Evolutionary conservation across 2,113 vertebrate genomes (phyloP), one percentile per base, ranked within the genome.

Genomic region (Phaethon lepturus): DNA sequence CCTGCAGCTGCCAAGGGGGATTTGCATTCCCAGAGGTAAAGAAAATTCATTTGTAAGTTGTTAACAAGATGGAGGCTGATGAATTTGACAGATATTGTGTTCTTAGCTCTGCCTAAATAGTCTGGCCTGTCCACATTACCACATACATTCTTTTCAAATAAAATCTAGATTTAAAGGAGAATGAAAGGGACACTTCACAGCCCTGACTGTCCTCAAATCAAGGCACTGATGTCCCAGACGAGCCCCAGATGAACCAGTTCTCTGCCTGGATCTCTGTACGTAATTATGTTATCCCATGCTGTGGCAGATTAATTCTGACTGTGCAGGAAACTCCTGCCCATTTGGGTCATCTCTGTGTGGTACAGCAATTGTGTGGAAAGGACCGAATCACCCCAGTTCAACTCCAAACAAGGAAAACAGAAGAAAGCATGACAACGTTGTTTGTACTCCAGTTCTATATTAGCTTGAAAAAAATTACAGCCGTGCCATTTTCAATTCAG

Each of bases 401-500:
- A 91, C 85, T 95, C 75, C 69, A 74, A 94, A 87, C 63, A 91
- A 95, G 78, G 45, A 94, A 93, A 67, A 72, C 58, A 63, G 75
- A 85, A 94, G 90, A 90, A 97, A 96, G 86, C 90, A 84, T 78
- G 71, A 72, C 76, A 49, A 74, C 35, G 49, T 64, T 93, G 94
- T 95, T 96, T 88, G 90, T 72, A 90, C 86, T 96, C 80, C 44
- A 24, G 77, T 84, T 83, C 86, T 94, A 44, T 92, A 96, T 97
- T 98, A 97, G 73, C 86, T 96, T 73, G 73, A 94, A 97, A 97
- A 94, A 95, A 96, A 98, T 72, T 79, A 95, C 60, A 94, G 95
- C 90, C 86, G 86, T 97, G 95, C 97, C 97, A 98, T 98, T 97
- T 98, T 97, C 97, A 97, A 98, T 97, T 97, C 97, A 98, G 97